A percentile compares a stretch with the other conserved stretches of the same genome.
These are phyloP conservation scores for Phoenicopterus ruber DNA, from an alignment of 2,113 vertebrate genomes.

Conservation along the genomic window DNA sequence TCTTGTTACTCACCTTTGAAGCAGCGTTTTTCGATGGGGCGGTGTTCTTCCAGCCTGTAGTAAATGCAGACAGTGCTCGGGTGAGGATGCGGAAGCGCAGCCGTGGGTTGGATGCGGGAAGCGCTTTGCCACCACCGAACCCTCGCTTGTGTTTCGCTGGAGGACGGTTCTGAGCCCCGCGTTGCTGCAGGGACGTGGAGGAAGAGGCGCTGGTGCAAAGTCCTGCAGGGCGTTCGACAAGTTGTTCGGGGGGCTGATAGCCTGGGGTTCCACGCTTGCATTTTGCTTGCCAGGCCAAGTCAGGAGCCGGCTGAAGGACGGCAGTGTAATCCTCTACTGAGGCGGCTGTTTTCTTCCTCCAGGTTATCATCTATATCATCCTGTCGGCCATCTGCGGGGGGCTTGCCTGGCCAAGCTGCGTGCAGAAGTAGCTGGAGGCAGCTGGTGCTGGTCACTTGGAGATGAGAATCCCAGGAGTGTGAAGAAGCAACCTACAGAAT, in stretches of 20 bases:
- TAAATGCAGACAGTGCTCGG: accelerated
- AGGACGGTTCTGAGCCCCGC: background rate
- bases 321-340: accelerated
- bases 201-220: no score
- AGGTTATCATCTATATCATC: conserved; percentile 91
- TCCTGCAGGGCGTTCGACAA: accelerated
- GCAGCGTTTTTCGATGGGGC: background rate
- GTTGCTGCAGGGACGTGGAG: background rate
- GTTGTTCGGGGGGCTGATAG: accelerated
- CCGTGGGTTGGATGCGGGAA: background rate
- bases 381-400: conserved; percentile 87
- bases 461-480: conserved; percentile 11
- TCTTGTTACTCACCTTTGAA: accelerated
- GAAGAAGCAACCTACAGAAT: conserved; percentile 35
- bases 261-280: accelerated
- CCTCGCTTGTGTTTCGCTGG: accelerated
- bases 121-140: background rate
- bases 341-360: background rate
- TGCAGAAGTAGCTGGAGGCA: conserved; percentile 76
- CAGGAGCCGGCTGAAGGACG: accelerated
- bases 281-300: accelerated
- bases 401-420: conserved; percentile 85
- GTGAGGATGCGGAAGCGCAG: no score
- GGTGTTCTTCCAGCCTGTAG: no score
- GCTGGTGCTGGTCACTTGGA: conserved; percentile 1